These are phyloP conservation scores for Spisula subtruncata DNA, from an alignment of 2,888 invertebrate species.

Conservation along the genomic window DNA sequence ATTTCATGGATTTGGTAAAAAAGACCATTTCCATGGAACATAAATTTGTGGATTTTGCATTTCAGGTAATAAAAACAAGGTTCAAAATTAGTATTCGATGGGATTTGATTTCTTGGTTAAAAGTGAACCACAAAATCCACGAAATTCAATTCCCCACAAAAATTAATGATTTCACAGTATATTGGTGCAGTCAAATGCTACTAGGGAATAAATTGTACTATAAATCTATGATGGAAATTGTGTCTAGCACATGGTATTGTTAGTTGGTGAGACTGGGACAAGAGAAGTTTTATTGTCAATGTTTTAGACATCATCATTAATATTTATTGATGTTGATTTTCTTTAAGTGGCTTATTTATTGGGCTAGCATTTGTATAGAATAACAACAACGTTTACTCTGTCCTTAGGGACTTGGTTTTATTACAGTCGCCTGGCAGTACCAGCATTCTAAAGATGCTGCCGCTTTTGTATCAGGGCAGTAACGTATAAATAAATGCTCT, in stretches of 20 bases:
- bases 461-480: not conserved
- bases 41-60: too few relatives aligned
- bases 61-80: too few relatives aligned
- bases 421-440: not conserved
- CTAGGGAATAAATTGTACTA: not conserved
- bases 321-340: constrained; percentile 19
- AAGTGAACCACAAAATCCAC: too few relatives aligned
- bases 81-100: too few relatives aligned
- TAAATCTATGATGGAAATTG: constrained; percentile 1
- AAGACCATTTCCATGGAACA: too few relatives aligned
- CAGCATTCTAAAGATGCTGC: constrained; percentile 1
- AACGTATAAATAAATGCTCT: not conserved
- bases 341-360: constrained; percentile 20
- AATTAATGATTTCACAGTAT: too few relatives aligned
- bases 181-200: not conserved
- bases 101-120: too few relatives aligned
- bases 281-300: not conserved
- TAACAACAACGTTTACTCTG: not conserved
- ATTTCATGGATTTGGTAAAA: too few relatives aligned
- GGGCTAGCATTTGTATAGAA: not conserved
- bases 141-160: too few relatives aligned
- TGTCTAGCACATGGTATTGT: not conserved
- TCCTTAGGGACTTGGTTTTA: not conserved
- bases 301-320: constrained; percentile 6
- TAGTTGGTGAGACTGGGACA: not conserved